These are phyloP conservation scores for Callithrix jacchus DNA, from an alignment of 2,113 vertebrate genomes.

Conservation along the genomic window DNA sequence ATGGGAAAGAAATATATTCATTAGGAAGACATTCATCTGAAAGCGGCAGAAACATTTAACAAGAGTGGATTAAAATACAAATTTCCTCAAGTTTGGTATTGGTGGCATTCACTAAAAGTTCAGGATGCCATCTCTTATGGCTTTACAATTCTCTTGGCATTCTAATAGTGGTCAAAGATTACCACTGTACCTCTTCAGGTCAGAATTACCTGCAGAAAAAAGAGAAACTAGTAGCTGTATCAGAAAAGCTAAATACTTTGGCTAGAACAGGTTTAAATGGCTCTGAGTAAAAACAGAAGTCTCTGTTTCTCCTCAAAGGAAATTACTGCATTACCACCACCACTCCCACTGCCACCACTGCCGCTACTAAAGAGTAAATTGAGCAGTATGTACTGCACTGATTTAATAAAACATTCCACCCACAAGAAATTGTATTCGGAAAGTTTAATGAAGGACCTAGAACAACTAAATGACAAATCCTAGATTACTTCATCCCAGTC, in stretches of 20 bases:
- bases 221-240: background rate
- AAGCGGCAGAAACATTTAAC: background rate
- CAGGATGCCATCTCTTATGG: too few relatives aligned
- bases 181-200: background rate
- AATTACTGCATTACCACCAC: background rate
- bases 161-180: background rate
- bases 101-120: background rate
- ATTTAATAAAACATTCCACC: background rate
- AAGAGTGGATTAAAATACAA: background rate
- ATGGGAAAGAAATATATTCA: background rate
- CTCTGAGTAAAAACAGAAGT: background rate
- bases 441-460: background rate
- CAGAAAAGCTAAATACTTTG: background rate
- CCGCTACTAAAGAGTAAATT: background rate
- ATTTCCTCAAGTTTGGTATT: background rate
- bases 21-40: background rate
- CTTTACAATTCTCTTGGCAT: background rate
- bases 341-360: background rate
- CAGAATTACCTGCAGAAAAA: background rate
- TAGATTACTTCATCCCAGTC: background rate
- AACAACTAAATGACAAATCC: background rate
- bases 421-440: background rate
- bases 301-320: background rate
- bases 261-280: background rate
- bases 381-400: too few relatives aligned